phyloP scores from a whole-genome alignment of 2,888 invertebrate genomes.

The Steinernema scapterisci region DNA sequence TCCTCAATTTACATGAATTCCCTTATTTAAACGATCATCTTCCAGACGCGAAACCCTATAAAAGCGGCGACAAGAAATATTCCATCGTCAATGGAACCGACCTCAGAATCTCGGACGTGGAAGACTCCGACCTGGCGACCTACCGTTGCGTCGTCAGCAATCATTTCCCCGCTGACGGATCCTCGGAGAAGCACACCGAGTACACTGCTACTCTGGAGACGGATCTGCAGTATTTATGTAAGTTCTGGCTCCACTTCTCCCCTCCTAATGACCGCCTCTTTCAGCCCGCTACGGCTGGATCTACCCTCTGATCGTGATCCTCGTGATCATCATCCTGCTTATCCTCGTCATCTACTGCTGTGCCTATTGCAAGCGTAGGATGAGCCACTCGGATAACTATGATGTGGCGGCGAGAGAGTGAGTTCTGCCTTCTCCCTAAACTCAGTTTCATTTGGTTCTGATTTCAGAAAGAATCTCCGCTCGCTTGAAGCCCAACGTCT shows the following conservation, averaged over 20 bases:
- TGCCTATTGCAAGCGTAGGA: slow-evolving; percentile 49
- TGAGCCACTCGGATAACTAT: slow-evolving; percentile 51
- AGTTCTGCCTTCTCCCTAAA: no score
- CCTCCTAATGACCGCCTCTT: no score
- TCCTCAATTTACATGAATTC: not conserved
- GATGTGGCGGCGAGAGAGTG: slow-evolving; percentile 60
- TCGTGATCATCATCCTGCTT: slow-evolving; percentile 59
- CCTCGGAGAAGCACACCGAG: slow-evolving; percentile 22
- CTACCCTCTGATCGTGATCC: slow-evolving; percentile 57
- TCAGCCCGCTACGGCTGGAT: slow-evolving; percentile 57
- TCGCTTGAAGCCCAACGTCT: slow-evolving; percentile 40
- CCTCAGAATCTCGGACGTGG: slow-evolving; percentile 42
- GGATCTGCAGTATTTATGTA: not conserved
- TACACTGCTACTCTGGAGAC: not conserved
- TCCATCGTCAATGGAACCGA: slow-evolving; percentile 31
- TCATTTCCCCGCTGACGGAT: slow-evolving; percentile 47
- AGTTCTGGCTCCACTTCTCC: not conserved
- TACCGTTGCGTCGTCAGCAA: slow-evolving; percentile 60
- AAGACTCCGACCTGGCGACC: slow-evolving; percentile 47
- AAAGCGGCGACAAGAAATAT: slow-evolving; percentile 30
- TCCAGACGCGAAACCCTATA: not conserved
- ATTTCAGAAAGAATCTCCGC: slow-evolving; percentile 35
- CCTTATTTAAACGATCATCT: not conserved
- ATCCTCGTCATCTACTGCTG: slow-evolving; percentile 58
- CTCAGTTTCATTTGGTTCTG: not conserved